Evolutionary conservation across 37 sponge, comb jelly and placozoan genomes (phyloP).

Genomic region (Oopsacas minuta): DNA sequence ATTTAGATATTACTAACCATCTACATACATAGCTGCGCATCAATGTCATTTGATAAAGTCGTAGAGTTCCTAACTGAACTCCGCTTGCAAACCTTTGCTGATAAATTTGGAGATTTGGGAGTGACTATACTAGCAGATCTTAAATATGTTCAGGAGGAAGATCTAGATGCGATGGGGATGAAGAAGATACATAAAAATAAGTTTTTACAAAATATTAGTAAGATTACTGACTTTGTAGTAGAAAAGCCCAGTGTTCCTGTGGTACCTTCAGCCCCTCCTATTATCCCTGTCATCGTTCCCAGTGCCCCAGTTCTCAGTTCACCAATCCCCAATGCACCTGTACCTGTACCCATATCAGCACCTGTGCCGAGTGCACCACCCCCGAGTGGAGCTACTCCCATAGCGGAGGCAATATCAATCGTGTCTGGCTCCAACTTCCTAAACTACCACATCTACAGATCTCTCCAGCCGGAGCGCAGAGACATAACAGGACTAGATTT

Average conservation of each 20-base stretch:
- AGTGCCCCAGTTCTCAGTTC: not conserved
- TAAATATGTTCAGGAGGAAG: not conserved
- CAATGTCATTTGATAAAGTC: slow-evolving; percentile 5
- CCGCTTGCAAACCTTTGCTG: not conserved
- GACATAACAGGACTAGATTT: not conserved
- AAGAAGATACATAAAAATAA: slow-evolving; percentile 6
- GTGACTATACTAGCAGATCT: not conserved
- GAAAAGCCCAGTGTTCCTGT: not conserved
- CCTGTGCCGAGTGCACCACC: not conserved
- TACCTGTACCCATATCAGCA: not conserved
- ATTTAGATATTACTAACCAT: too few species aligned
- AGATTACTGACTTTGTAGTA: not conserved
- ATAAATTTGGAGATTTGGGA: not conserved
- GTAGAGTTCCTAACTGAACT: not conserved
- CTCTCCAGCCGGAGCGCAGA: not conserved
- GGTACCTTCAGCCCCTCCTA: not conserved
- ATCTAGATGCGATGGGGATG: not conserved
- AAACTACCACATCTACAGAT: slow-evolving; percentile 15
- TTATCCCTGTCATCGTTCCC: not conserved
- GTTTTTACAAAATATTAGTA: not conserved
- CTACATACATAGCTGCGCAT: too few species aligned
- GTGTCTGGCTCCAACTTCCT: not conserved
- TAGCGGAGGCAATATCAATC: not conserved
- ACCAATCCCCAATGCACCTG: not conserved
- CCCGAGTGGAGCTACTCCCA: not conserved